These are phyloP conservation scores for Athalia cordata DNA, from an alignment of 2,888 invertebrate genomes.

Conservation along the genomic window DNA sequence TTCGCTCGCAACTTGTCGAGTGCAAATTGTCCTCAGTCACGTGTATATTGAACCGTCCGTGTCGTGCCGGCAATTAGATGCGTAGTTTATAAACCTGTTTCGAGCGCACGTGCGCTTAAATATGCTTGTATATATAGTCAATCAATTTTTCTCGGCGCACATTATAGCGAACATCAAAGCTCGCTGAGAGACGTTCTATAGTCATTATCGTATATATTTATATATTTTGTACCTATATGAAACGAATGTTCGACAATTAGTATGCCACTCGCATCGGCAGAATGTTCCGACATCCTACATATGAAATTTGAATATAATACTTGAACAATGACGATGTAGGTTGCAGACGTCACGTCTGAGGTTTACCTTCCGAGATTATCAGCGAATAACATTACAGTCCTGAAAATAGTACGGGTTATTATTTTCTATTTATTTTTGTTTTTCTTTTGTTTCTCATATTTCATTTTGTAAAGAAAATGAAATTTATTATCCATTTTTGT, in stretches of 20 bases:
- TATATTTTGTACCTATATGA: no score
- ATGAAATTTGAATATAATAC: slow-evolving; percentile 63
- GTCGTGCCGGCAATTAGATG: no score
- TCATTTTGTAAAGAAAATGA: not conserved
- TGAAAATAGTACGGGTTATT: slow-evolving; percentile 26
- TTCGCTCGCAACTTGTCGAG: no score
- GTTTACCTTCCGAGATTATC: slow-evolving; percentile 36
- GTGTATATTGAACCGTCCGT: no score
- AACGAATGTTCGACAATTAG: slow-evolving; percentile 53
- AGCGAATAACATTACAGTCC: slow-evolving; percentile 21
- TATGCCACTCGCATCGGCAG: slow-evolving; percentile 51
- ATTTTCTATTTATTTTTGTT: not conserved
- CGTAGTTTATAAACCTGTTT: no score
- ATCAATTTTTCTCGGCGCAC: no score
- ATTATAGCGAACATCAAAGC: no score
- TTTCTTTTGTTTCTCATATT: not conserved
- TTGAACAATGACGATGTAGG: slow-evolving; percentile 54
- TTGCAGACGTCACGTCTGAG: slow-evolving; percentile 48
- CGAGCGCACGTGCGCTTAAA: no score
- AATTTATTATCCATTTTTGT: not conserved
- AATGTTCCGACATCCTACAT: slow-evolving; percentile 51
- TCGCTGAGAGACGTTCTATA: no score
- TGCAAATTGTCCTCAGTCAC: no score
- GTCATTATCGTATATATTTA: no score
- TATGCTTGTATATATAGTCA: no score